Evolutionary conservation across 2,888 invertebrate genomes (phyloP).

Genomic region (Agapostemon virescens): DNA sequence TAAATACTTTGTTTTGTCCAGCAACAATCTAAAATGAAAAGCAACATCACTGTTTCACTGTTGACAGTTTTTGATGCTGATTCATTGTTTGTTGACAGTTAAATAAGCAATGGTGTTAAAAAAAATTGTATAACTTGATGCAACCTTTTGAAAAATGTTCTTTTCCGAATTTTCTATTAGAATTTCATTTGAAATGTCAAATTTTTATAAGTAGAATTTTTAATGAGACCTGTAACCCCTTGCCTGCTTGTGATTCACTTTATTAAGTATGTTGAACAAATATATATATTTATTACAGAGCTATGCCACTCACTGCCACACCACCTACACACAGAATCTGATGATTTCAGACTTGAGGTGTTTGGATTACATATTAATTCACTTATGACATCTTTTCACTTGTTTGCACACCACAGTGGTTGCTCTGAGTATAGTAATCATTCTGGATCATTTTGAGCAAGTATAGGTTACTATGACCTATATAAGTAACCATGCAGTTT

Average conservation of each 20-base stretch:
- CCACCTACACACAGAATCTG: conserved; percentile 53
- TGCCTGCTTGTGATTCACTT: conserved; percentile 26
- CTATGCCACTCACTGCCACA: conserved; percentile 57
- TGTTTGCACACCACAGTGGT: conserved; percentile 18
- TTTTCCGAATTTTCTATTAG: not conserved
- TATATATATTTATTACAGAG: conserved; percentile 63
- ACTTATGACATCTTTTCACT: conserved; percentile 27
- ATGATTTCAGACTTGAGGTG: conserved; percentile 35
- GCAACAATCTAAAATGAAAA: conserved; percentile 72
- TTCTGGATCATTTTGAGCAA: conserved; percentile 29
- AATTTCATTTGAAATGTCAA: not conserved
- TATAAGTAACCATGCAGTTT: conserved; percentile 34
- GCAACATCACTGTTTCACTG: conserved; percentile 3
- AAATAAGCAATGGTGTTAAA: not conserved
- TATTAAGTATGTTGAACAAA: conserved; percentile 47
- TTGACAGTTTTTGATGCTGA: not conserved
- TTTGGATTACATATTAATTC: conserved; percentile 37
- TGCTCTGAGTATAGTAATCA: conserved; percentile 9
- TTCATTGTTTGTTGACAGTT: not conserved
- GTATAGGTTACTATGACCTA: conserved; percentile 60
- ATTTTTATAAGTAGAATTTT: conserved; percentile 37
- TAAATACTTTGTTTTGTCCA: conserved; percentile 75
- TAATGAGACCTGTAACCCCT: conserved; percentile 33
- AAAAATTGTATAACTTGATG: conserved; percentile 18
- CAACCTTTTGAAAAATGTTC: not conserved